Evolutionary conservation across 2,113 vertebrate species (phyloP).

Genomic region (Sceloporus tristichus): DNA sequence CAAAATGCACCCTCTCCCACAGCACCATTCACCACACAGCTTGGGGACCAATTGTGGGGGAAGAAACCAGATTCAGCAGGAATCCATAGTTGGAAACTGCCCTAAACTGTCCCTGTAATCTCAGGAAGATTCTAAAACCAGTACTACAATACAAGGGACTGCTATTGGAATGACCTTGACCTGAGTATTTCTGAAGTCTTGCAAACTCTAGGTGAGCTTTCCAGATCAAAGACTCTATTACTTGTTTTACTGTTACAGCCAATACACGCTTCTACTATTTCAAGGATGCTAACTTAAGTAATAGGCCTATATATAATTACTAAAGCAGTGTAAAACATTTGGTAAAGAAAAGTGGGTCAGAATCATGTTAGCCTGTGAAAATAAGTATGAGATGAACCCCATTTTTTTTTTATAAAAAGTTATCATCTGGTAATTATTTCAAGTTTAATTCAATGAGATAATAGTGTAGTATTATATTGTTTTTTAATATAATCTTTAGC

Average conservation of each 20-base stretch:
- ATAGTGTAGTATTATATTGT: slow-evolving; percentile 8
- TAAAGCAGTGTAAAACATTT: background rate
- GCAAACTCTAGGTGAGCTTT: background rate
- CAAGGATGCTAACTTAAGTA: background rate
- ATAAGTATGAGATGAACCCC: background rate
- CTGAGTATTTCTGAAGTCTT: background rate
- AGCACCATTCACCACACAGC: no score
- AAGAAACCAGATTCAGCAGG: no score
- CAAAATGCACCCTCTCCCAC: no score
- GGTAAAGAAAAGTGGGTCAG: fast-evolving
- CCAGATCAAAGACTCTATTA: background rate
- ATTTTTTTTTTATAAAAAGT: slow-evolving; percentile 14
- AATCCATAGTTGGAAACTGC: no score
- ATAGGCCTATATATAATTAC: background rate
- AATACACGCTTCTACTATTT: background rate
- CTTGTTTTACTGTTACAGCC: background rate
- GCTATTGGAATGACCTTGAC: background rate
- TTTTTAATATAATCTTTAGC: slow-evolving; percentile 54
- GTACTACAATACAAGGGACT: background rate
- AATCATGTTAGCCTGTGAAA: background rate
- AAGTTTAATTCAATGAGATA: slow-evolving; percentile 22
- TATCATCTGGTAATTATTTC: slow-evolving; percentile 28
- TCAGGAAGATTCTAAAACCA: background rate
- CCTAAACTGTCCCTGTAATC: background rate
- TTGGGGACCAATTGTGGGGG: no score